Evolutionary conservation across 92 coral and sea anemone species (phyloP), one percentile per base, ranked within the genome.

Genomic region (Bergia puertoricense): DNA sequence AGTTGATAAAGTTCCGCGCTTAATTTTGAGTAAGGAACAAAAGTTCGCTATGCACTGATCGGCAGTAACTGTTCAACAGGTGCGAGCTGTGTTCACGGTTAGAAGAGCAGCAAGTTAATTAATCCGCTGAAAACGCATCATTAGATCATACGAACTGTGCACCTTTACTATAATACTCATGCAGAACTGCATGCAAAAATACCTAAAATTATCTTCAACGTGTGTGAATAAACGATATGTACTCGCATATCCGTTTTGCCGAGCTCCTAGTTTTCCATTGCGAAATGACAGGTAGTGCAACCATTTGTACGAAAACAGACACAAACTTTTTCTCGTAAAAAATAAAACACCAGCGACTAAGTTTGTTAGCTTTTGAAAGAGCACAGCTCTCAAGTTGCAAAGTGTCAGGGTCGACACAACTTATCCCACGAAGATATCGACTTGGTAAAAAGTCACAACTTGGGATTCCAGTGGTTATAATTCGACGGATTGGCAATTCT

Each of bases 311-410:
- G 65, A 45, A 36, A 69, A 72, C n/a, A 84, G 41, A 40, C 79
- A 38, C 59, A 69, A 45, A 84, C 6, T 5, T 46, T n/a, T 45
- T 5, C 48, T 51, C 57, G 7, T 84, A 68, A 38, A 84, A 71
- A 84, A 71, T 84, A 42, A 84, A 30, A 37, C 72, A 80, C 50
- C 85, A 39, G 85, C 38, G 65, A 48, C 41, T 46, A 45, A 66
- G 18, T 84, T 84, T 46, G n/a, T 72, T 71, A 69, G 79, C 78
- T 84, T 23, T 37, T 22, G 15, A 37, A 5, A 22, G 48, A 23
- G 40, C 78, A 18, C 16, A n/a, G 66, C 45, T 46, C 42, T 66
- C 48, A 71, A 43, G 13, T 43, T 81, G 85, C 74, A 36, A 65
- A 59, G 8, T 22, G 22, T 40, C 38, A 68, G 23, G 9, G 23